Percentiles rank a stretch among this genome's conserved stretches.
Evolutionary conservation across 2,113 vertebrate species (phyloP).

Genomic region (Neolamprologus ventralis): DNA sequence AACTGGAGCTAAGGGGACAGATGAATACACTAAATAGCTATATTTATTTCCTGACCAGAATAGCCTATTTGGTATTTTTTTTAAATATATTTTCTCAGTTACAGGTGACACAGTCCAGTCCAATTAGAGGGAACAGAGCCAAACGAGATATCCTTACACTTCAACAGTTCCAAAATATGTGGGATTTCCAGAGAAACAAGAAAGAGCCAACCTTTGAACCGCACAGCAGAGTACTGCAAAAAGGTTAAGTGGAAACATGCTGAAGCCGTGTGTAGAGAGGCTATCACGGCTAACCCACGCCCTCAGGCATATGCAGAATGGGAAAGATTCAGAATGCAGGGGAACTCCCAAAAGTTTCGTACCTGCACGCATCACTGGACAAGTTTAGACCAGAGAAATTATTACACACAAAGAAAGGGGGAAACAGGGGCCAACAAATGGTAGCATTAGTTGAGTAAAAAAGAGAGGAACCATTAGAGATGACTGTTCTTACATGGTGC

Average conservation of each 20-base stretch:
- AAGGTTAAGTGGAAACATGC: slow-evolving; percentile 42
- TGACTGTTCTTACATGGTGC: not conserved
- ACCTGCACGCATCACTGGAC: slow-evolving; percentile 31
- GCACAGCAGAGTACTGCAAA: not conserved
- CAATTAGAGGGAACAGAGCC: not conserved
- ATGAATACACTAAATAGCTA: not conserved
- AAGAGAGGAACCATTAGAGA: slow-evolving; percentile 3
- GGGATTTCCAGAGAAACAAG: slow-evolving; percentile 4
- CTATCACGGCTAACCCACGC: not conserved
- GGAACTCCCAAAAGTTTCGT: slow-evolving; percentile 57
- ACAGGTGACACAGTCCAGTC: not conserved
- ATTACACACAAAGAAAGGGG: slow-evolving; percentile 16
- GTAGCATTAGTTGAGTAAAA: slow-evolving; percentile 6
- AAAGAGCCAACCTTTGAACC: not conserved
- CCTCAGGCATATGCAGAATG: not conserved
- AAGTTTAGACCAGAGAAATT: slow-evolving; percentile 60
- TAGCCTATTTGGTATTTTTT: not conserved
- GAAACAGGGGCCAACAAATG: slow-evolving; percentile 12
- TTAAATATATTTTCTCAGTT: not conserved
- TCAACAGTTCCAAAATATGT: not conserved
- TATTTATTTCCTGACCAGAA: not conserved
- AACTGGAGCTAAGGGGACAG: not conserved
- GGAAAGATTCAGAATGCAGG: slow-evolving; percentile 23
- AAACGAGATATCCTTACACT: not conserved
- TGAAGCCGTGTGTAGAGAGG: not conserved